phyloP scores from a whole-genome alignment of 2,888 invertebrate species.

The Callyntrura guangdongensis region DNA sequence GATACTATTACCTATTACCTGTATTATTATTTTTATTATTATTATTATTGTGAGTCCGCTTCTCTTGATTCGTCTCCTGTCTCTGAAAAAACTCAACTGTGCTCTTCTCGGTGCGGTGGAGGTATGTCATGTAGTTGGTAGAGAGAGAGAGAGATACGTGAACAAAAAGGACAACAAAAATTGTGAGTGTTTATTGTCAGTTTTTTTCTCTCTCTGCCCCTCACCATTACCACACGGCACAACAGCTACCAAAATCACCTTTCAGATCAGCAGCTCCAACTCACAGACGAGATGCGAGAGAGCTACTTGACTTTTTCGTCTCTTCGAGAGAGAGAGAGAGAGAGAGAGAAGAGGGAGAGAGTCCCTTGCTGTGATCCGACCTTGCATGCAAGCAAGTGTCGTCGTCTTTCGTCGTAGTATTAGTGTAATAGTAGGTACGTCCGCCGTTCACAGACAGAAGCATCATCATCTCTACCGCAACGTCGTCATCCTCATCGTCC shows the following conservation, averaged over 20 bases:
- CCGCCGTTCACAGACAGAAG: neutral
- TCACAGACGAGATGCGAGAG: too few species aligned
- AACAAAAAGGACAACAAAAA: conserved; percentile 56
- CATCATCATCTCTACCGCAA: neutral
- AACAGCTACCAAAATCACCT: neutral
- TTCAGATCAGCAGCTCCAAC: neutral
- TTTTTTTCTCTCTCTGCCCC: neutral
- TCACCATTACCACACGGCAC: neutral
- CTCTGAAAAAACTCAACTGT: neutral
- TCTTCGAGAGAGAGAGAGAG: too few species aligned
- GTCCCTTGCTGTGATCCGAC: conserved; percentile 51
- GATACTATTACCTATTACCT: conserved; percentile 14
- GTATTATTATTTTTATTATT: neutral
- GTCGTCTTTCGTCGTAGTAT: neutral
- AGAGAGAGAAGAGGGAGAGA: neutral
- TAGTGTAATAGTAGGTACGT: neutral
- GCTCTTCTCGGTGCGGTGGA: conserved; percentile 1
- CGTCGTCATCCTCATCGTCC: neutral
- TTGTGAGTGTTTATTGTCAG: neutral
- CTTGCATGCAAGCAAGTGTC: conserved; percentile 8
- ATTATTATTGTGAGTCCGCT: conserved; percentile 11
- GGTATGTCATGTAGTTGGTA: too few species aligned
- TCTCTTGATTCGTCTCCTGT: neutral
- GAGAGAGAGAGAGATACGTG: conserved; percentile 5
- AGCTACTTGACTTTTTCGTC: conserved; percentile 21